Evolutionary conservation across 92 coral and sea anemone genomes (phyloP), one percentile per base, ranked within the genome.

Genomic region (Diadumene lineata): DNA sequence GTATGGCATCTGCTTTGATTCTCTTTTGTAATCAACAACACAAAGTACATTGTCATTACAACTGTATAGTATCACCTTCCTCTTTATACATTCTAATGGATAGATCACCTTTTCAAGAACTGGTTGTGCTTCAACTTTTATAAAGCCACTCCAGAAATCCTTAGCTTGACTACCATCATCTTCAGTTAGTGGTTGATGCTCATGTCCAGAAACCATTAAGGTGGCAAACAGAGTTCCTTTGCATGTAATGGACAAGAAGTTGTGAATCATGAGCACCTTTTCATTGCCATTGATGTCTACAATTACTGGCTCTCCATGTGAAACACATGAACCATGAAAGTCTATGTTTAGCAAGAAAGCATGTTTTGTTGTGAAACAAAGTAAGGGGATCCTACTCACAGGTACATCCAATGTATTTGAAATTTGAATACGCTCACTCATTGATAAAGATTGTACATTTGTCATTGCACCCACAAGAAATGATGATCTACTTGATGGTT

Each of bases 21-120:
- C 76, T 61, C 90, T 53, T 79, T 81, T 67, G 43, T 85, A 89
- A 51, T 89, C 93, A 64, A 79, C 87, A 61, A 85, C 90, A 80
- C 74, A 80, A 51, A 7, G 58, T 69, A 1, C 15, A 31, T 23
- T 53, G n/a, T 76, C 18, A 28, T 73, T 34, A 21, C 25, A n/a
- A 18, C 24, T 24, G 46, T 87, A 78, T 38, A 87, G 85, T 46
- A 87, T 74, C 22, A 82, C 82, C 65, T 87, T 87, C 43, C 88
- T 68, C 58, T 50, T 24, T 26, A 87, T 83, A 24, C 46, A 28
- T 13, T 74, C 78, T 61, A 82, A 31, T 24, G 44, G 46, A 63
- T 62, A 73, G 64, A 74, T 80, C 15, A 25, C 25, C 57, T 60
- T 55, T 56, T 82, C 81, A 50, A 76, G n/a, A 7, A 34, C 50